Evolutionary conservation across 2,113 vertebrate species (phyloP).

Genomic region (Rutilus rutilus): DNA sequence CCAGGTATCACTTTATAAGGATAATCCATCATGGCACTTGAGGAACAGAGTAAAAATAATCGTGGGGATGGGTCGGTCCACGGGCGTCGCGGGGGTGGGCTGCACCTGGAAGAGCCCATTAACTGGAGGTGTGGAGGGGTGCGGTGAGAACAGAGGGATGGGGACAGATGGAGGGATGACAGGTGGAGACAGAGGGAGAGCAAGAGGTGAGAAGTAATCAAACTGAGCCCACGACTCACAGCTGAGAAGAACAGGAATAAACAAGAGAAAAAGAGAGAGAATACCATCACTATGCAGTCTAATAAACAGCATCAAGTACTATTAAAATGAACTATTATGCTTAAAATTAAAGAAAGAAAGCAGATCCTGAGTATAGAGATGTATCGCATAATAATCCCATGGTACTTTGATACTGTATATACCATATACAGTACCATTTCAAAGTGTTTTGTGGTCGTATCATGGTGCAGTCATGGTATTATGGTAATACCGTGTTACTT

Average conservation of each 20-base stretch:
- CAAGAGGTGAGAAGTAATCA: conserved; percentile 76
- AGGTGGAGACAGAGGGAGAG: conserved; percentile 75
- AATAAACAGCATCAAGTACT: background rate
- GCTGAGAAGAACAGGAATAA: conserved; percentile 48
- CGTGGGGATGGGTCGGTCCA: conserved; percentile 21
- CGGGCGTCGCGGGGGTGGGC: background rate
- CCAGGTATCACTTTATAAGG: conserved; percentile 39
- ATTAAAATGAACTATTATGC: background rate
- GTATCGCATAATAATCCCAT: background rate
- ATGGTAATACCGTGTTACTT: background rate
- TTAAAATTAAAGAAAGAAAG: background rate
- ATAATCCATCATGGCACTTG: conserved; percentile 32
- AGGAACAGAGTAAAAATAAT: conserved; percentile 12
- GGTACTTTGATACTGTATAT: background rate
- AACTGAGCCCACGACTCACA: conserved; percentile 65
- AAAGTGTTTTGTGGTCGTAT: background rate
- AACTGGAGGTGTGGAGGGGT: conserved; percentile 61
- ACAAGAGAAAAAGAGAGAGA: background rate
- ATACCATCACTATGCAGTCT: background rate
- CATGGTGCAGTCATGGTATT: background rate
- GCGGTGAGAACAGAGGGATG: conserved; percentile 68
- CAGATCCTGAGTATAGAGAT: background rate
- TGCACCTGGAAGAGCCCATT: conserved; percentile 39
- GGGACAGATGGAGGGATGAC: conserved; percentile 74
- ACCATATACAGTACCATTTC: background rate